These are phyloP conservation scores for Circaetus cinerascens DNA, from an alignment of 2,113 vertebrate genomes.

Conservation along the genomic window DNA sequence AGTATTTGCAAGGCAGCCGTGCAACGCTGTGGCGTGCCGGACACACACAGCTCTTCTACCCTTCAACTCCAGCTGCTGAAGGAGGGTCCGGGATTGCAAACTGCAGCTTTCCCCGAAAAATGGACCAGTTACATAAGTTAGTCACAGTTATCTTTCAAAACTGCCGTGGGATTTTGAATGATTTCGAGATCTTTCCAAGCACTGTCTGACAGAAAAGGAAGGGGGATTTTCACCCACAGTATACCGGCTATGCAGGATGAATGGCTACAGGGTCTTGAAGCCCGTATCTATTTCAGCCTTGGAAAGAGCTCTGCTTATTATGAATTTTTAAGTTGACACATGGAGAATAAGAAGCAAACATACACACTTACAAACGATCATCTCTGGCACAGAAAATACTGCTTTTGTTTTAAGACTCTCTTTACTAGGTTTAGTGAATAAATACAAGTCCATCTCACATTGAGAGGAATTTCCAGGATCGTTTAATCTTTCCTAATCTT, in stretches of 20 bases:
- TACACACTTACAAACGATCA: neutral
- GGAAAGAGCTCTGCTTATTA: neutral
- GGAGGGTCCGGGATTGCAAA: neutral
- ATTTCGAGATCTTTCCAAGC: neutral
- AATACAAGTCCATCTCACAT: constrained; percentile 19
- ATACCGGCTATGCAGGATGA: neutral
- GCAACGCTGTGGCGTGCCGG: neutral
- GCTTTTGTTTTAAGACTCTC: constrained; percentile 45
- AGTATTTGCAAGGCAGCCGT: neutral
- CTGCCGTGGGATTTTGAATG: neutral
- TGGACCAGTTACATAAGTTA: neutral
- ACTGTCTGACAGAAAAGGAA: neutral
- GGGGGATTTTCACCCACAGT: neutral
- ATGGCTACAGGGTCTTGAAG: neutral
- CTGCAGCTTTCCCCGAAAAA: neutral
- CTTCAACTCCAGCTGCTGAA: neutral
- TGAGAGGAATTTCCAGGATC: constrained; percentile 35
- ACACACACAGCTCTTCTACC: neutral
- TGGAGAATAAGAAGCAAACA: neutral
- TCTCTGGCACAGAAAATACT: constrained; percentile 28
- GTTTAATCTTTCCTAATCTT: constrained; percentile 42
- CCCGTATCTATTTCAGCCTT: neutral
- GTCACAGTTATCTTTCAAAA: neutral
- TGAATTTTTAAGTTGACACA: neutral
- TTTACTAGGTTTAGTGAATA: constrained; percentile 13